Evolutionary conservation across 2,113 vertebrate genomes (phyloP).

Genomic region (Hippocampus mohnikei): DNA sequence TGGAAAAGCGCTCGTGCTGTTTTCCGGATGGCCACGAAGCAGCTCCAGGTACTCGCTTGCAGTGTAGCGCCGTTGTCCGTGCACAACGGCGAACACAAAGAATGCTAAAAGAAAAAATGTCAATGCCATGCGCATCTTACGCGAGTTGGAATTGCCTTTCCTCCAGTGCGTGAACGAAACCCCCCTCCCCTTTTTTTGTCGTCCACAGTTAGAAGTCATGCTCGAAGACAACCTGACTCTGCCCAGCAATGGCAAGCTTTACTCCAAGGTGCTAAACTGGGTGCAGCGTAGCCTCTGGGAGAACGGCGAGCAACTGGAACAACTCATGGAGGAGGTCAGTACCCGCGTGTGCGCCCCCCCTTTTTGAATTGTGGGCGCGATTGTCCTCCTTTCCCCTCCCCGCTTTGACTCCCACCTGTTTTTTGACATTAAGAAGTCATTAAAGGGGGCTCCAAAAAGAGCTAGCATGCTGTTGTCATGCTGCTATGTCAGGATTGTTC

Average conservation of each 20-base stretch:
- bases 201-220: slow-evolving; percentile 91
- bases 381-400: slow-evolving; percentile 31
- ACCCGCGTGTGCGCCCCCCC: slow-evolving; percentile 10
- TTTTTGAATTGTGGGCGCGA: slow-evolving; percentile 6
- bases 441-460: slow-evolving; percentile 51
- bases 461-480: slow-evolving; percentile 61
- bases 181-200: slow-evolving; percentile 5
- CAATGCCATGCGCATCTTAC: not conserved
- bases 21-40: too few species aligned
- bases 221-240: slow-evolving; percentile 93
- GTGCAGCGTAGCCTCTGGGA: slow-evolving; percentile 98
- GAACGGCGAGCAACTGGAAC: slow-evolving; percentile 90
- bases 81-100: too few species aligned
- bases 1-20: too few species aligned
- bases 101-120: not conserved
- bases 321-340: slow-evolving; percentile 99
- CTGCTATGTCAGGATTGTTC: slow-evolving; percentile 65
- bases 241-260: slow-evolving; percentile 96
- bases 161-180: not conserved
- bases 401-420: slow-evolving; percentile 49
- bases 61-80: too few species aligned
- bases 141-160: not conserved
- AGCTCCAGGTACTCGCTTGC: too few species aligned
- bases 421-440: slow-evolving; percentile 62
- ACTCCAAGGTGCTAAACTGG: slow-evolving; percentile 98